Evolutionary conservation across 1,140 invertebrate species (phyloP).

Genomic region (Aphelinus atriplicis): DNA sequence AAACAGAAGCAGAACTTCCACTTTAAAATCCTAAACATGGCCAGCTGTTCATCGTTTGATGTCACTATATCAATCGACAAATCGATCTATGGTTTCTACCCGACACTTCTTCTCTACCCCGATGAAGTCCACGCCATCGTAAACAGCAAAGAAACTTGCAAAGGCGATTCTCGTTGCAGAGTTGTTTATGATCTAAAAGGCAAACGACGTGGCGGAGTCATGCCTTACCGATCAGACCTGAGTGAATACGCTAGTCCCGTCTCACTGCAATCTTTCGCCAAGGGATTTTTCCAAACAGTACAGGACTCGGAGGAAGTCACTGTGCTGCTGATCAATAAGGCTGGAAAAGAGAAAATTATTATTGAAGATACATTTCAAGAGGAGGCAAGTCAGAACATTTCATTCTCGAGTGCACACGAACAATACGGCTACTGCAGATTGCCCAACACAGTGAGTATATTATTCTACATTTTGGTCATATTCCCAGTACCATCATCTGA

Average conservation of each 20-base stretch:
- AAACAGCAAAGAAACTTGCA: constrained; percentile 3
- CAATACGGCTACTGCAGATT: constrained; percentile 1
- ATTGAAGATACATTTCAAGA: neutral
- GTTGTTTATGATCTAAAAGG: neutral
- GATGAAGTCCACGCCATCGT: constrained; percentile 1
- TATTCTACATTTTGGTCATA: too few species aligned
- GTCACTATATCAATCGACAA: constrained; percentile 10
- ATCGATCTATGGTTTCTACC: neutral
- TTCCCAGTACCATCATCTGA: too few species aligned
- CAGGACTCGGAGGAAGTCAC: neutral
- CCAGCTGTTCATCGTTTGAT: neutral
- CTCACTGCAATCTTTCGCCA: neutral
- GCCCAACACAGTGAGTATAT: neutral
- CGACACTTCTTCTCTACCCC: neutral
- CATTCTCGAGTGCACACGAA: constrained; percentile 6
- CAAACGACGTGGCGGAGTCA: constrained; percentile 6
- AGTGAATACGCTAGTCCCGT: constrained; percentile 6
- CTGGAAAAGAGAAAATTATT: neutral
- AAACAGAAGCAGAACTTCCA: constrained; percentile 3
- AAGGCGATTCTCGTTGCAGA: neutral
- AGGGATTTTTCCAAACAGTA: neutral
- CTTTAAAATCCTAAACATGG: neutral
- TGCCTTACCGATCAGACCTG: neutral
- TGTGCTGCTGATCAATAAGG: neutral
- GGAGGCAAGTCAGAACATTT: neutral